Base-by-base conservation (phyloP, 2,113 vertebrate species). In the Coptodon bakossiorum region DNA sequence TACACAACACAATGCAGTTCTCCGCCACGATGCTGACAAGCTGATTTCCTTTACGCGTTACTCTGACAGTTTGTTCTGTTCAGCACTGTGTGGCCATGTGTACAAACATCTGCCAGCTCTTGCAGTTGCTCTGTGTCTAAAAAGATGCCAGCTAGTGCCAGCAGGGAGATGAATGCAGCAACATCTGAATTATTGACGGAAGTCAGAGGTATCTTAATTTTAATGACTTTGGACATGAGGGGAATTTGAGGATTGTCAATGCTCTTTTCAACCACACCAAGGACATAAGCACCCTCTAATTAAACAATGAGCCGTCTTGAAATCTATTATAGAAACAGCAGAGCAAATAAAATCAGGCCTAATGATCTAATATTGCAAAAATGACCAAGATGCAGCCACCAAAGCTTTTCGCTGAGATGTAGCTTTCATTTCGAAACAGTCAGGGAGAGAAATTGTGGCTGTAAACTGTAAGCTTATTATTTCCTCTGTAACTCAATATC, bases 21-120 rank as follows among this genome's bases (percentile, higher is more conserved):
- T 85, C 52, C 56, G 66, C 63, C 12, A 16, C 9, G 22, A 82
- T 81, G 80, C 90, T 91, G 89, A 92, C 89, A 86, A 80, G 83
- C 81, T 82, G 83, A 86, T 86, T 92, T 87, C 80, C 80, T 89
- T 84, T 86, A 86, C 19, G 53, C 54, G 43, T 85, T 87, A 61
- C 52, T 56, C 81, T 89, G 88, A 92, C 94, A 91, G 86, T 88
- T 92, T 92, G 86, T 90, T 94, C 85, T 92, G 83, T 87, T 91
- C 89, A 83, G 63, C 71, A 17, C 91, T 54, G 85, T 86, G 89
- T 90, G 89, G 52, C 93, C 90, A 89, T 90, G 92, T 92, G 93
- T 91, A 87, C 89, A 84, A 91, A 93, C 94, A 94, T 95, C 92
- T 95, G 95, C 89, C 93, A 90, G 85, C 90, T 92, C 81, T 7